Evolutionary conservation across 2,888 invertebrate species (phyloP), one percentile per base, ranked within the genome.

Genomic region (Drosophila borealis): DNA sequence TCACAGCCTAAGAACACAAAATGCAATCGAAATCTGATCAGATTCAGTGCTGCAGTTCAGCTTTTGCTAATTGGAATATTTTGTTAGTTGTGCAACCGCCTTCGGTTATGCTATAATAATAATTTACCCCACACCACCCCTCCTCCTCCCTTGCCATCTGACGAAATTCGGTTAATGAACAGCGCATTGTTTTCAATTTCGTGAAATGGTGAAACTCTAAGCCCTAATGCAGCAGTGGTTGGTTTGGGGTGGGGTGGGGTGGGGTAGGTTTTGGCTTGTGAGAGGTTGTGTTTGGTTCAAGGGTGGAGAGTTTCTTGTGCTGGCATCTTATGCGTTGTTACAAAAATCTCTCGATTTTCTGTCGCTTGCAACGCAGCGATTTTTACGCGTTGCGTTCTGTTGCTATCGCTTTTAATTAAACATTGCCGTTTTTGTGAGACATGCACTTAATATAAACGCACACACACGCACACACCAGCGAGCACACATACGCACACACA

Each of bases 391-490:
- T 73, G 68, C 73, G 73, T 60, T 74, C 69, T 64, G 74, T 70
- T 61, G 64, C 75, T 55, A 65, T 76, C 78, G 65, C 63, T 79
- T 74, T 77, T 79, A 77, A 77, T 77, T 77, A 77, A 77, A 79
- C 79, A 79, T 70, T 74, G 70, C 66, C 75, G 63, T 62, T 79
- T 56, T 61, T 53, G 57, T 42, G 44, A 54, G 44, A 67, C 61
- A 60, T 54, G 70, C 70, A 70, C 50, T 46, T 46, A 65, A 60
- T 55, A 68, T 42, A 69, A 42, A 68, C 39, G 4, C 48, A 54
- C 39, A 34, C 42, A 44, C 66, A 56, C 48, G 25, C 29, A 33
- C 41, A 17, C 29, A 36, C 54, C 36, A 9, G 17, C 14, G 29
- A 10, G 21, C 34, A 21, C 21, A 45, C 4, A 17, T 0, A 10